phyloP scores from a whole-genome alignment of 35 echinoderm and acorn worm species.

The Holothuria glaberrima region DNA sequence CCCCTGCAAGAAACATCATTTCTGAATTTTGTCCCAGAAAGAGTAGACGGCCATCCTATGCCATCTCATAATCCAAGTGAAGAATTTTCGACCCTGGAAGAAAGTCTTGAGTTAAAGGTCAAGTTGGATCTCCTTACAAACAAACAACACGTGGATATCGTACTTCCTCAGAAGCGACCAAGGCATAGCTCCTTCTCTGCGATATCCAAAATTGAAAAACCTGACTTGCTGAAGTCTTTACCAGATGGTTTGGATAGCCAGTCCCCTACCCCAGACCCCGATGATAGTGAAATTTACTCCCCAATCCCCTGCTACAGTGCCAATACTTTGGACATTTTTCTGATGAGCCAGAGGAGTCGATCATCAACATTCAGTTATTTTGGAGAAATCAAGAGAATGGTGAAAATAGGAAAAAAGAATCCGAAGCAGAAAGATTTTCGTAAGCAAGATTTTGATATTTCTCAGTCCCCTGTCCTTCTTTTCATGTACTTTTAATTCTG shows the following conservation, averaged over 20 bases:
- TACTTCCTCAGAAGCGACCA: conserved; percentile 9
- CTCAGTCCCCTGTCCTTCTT: no score
- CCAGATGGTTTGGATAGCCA: conserved; percentile 22
- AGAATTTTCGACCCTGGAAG: not conserved
- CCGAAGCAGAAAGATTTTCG: conserved; percentile 45
- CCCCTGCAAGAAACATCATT: conserved; percentile 40
- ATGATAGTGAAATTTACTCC: not conserved
- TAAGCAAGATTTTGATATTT: conserved; percentile 11
- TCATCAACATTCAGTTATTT: conserved; percentile 50
- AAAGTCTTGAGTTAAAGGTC: conserved; percentile 33
- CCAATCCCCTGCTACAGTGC: conserved; percentile 29
- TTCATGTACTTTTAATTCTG: no score
- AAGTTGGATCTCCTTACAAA: conserved; percentile 17
- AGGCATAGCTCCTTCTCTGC: not conserved
- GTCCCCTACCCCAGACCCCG: not conserved
- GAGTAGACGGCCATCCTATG: not conserved
- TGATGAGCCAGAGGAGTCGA: conserved; percentile 33
- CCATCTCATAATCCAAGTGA: not conserved
- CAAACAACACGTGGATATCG: conserved; percentile 32
- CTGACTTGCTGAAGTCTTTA: conserved; percentile 30
- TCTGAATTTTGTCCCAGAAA: conserved; percentile 46
- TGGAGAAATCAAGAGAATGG: conserved; percentile 32
- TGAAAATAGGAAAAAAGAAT: conserved; percentile 49
- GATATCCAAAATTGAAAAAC: not conserved
- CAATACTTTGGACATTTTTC: conserved; percentile 34